Base-by-base conservation (phyloP, 2,888 invertebrate species). In the Pecten maximus region DNA sequence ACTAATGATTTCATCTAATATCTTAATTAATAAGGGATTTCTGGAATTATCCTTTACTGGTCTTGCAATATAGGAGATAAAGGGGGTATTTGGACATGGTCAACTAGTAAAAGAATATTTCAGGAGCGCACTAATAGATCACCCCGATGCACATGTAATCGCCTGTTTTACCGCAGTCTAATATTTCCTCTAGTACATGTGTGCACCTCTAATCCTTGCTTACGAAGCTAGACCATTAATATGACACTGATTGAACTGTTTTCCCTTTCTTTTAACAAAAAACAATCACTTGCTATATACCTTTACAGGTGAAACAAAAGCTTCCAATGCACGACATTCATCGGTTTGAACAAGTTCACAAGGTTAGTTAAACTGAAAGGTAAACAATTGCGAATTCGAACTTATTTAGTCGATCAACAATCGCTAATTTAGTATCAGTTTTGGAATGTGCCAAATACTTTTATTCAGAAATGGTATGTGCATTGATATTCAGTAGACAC, bases 341-440 rank as follows among this genome's bases (percentile, higher is more conserved):
- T 74, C 74, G 74, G 74, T 74, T 74, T 74, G 74, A 74, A 74
- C 74, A 16, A 74, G 74, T 74, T 35, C 74, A 74, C 74, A 74
- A 74, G 74, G 74, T 74, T 74, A 28, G 74, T 74, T 74, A 74
- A 35, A 74, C 6, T 74, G 0, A 35, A 48, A 8, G 23, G 54
- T 54, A 54, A 54, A 3, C 23, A 54, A 19, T 54, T 19, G 0
- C 19, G 2, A 54, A 54, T 6, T 23, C 19, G 54, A 2, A n/a
- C 23, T 23, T 3, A 23, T 54, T 54, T 19, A 54, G 19, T 23
- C 19, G 19, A 1, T 54, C 2, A 54, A 54, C 3, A 54, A n/a
- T n/a, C 23, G 19, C 19, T 54, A 23, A 54, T 19, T 54, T 23
- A 44, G 44, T 12, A 44, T 10, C 12, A 48, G 48, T 48, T 48